Evolutionary conservation across 1,140 invertebrate genomes (phyloP).

Genomic region (Habropoda laboriosa): DNA sequence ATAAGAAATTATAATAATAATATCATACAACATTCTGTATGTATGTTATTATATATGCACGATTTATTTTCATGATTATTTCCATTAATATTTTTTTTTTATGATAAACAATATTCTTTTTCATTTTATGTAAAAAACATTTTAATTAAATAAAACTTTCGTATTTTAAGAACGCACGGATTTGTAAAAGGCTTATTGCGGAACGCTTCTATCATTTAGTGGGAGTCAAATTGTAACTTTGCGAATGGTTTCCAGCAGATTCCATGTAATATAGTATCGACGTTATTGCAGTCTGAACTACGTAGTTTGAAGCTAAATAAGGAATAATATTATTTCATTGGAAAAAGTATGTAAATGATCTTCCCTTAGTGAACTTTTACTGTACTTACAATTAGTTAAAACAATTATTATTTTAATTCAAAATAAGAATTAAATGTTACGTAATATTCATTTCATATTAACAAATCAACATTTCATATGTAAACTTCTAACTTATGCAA

Average conservation of each 20-base stretch:
- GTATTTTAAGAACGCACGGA: neutral
- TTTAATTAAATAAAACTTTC: neutral
- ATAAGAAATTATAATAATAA: neutral
- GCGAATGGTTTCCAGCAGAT: constrained; percentile 21
- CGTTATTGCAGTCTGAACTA: neutral
- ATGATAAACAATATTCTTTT: neutral
- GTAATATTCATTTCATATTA: constrained; percentile 2
- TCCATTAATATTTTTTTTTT: neutral
- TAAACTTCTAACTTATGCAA: neutral
- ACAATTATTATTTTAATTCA: neutral
- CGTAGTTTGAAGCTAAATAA: neutral
- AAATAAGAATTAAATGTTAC: constrained; percentile 11
- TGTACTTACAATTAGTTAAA: neutral
- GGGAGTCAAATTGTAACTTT: neutral
- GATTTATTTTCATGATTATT: neutral
- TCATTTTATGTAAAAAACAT: too few species aligned
- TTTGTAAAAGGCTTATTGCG: neutral
- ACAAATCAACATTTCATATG: neutral
- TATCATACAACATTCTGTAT: neutral
- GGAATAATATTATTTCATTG: neutral
- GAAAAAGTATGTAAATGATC: constrained; percentile 10
- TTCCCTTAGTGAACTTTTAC: neutral
- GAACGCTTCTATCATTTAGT: neutral
- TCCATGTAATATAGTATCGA: neutral
- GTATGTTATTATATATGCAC: neutral